Evolutionary conservation across 2,797 vertebrate genomes (phyloP).

Genomic region (Chrysolophus pictus): DNA sequence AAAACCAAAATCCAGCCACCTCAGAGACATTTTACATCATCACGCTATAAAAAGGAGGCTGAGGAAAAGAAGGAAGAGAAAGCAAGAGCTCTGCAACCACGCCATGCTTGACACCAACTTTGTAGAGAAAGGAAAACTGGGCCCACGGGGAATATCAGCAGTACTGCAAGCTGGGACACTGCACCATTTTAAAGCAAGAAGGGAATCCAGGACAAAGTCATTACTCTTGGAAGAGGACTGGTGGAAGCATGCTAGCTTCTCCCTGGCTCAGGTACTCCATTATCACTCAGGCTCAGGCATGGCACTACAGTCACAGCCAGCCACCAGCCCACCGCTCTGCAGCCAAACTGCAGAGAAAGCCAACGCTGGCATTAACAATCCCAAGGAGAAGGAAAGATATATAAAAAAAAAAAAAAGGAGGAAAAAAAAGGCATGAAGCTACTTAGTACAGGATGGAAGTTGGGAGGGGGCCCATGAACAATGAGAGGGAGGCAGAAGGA

Average conservation of each 20-base stretch:
- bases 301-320: background rate
- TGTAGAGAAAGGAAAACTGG: background rate
- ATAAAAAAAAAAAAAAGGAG: no score
- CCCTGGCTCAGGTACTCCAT: accelerated
- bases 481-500: conserved; percentile 63
- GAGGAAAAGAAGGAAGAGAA: background rate
- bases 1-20: background rate
- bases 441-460: background rate
- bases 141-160: background rate
- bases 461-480: conserved; percentile 4
- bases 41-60: background rate
- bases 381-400: accelerated
- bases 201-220: conserved; percentile 1
- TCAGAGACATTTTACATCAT: background rate
- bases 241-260: background rate
- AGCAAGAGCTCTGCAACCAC: background rate
- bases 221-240: background rate
- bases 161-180: background rate
- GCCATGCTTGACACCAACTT: background rate
- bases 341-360: background rate
- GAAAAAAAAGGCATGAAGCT: background rate
- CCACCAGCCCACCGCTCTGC: background rate
- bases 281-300: accelerated
- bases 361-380: background rate
- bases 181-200: conserved; percentile 4